Percentiles rank a stretch among this genome's conserved stretches.
These are phyloP conservation scores for Bovichtus diacanthus DNA, from an alignment of 2,797 vertebrate species.

Conservation along the genomic window DNA sequence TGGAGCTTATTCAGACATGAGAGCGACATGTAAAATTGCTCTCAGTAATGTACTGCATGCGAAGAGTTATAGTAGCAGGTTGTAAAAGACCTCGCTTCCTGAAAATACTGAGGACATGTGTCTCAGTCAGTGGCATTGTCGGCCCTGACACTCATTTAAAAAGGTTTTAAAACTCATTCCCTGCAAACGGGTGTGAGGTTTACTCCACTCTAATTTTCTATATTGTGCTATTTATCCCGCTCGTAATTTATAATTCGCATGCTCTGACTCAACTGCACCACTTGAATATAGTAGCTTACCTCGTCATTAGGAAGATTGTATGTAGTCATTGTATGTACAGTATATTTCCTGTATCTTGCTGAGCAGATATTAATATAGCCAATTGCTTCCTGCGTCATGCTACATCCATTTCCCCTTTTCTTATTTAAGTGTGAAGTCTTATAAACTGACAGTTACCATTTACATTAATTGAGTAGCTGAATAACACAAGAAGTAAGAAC, in stretches of 20 bases:
- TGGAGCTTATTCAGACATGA: too few species aligned
- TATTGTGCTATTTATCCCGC: neutral
- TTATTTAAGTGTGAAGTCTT: neutral
- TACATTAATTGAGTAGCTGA: neutral
- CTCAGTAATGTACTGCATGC: neutral
- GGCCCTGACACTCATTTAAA: neutral
- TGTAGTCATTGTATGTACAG: neutral
- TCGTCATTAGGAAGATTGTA: neutral
- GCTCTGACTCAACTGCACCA: neutral
- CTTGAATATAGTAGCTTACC: slow-evolving; percentile 1
- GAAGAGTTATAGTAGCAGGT: neutral
- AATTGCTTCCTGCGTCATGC: neutral
- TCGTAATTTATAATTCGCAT: neutral
- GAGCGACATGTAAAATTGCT: too few species aligned
- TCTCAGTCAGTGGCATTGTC: neutral
- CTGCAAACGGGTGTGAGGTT: neutral
- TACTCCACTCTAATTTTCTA: neutral
- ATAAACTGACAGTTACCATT: neutral
- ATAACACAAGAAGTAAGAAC: neutral
- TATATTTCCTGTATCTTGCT: slow-evolving; percentile 7
- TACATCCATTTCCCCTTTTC: neutral
- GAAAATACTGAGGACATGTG: neutral
- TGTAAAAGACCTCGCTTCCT: neutral
- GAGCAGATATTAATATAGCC: neutral
- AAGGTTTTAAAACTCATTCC: neutral